These are phyloP conservation scores for Myotis pilosus DNA, from an alignment of 2,797 vertebrate genomes.

Conservation along the genomic window DNA sequence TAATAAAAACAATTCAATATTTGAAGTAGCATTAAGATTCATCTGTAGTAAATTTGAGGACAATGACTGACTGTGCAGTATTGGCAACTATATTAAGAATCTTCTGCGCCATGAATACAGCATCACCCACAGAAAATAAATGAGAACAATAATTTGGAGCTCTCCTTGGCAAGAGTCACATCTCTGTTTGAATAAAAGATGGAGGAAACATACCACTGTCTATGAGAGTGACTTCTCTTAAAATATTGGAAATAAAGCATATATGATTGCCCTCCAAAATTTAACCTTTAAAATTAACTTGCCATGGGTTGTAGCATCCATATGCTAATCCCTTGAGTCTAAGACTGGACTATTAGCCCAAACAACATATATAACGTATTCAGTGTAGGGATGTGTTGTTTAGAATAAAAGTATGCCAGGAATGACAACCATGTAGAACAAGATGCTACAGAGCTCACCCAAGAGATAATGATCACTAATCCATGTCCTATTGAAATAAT, in stretches of 20 bases:
- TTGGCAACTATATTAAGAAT: slow-evolving; percentile 35
- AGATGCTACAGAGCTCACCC: not conserved
- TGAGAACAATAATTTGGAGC: slow-evolving; percentile 35
- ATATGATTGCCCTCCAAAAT: not conserved
- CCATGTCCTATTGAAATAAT: not conserved
- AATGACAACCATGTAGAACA: not conserved
- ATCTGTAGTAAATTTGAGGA: slow-evolving; percentile 50
- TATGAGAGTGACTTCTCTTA: not conserved
- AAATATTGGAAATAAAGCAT: not conserved
- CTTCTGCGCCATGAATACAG: slow-evolving; percentile 33
- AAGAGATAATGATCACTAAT: not conserved
- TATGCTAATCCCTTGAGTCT: not conserved
- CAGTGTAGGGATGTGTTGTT: not conserved
- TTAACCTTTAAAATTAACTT: slow-evolving; percentile 1
- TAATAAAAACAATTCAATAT: slow-evolving; percentile 60
- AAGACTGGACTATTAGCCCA: not conserved
- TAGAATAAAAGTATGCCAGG: not conserved
- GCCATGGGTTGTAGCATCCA: not conserved
- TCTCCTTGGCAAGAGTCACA: not conserved
- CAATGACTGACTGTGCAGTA: slow-evolving; percentile 15
- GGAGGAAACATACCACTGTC: not conserved
- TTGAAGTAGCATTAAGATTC: slow-evolving; percentile 54
- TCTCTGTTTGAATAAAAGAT: slow-evolving; percentile 22
- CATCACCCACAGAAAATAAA: slow-evolving; percentile 19
- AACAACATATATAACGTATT: not conserved